Evolutionary conservation across 2,797 vertebrate species (phyloP), one percentile per base, ranked within the genome.

Genomic region (Girardinus metallicus): DNA sequence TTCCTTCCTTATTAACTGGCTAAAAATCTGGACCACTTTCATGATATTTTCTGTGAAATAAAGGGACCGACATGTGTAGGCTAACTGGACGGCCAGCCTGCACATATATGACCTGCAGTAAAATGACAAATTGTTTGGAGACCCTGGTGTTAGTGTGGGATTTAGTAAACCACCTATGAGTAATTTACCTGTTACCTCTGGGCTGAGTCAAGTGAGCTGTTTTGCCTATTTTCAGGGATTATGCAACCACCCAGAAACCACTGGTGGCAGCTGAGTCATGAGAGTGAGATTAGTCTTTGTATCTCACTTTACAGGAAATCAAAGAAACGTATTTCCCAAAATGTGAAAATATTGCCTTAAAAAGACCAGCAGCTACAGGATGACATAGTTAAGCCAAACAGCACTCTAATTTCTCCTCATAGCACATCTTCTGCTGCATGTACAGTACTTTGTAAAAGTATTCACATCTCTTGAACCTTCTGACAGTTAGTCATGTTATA

Each of bases 111-210:
- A 76, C 53, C 74, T 23, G 44, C 39, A 79, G 53, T 47, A 41
- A 78, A 73, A 74, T 73, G 29, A 76, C 44, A 44, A 81, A 44
- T 62, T 44, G 53, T 71, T 62, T 73, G 3, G 39, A 66, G 78
- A 47, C 26, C 11, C 34, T 57, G 36, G 29, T 75, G 36, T 75
- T 71, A 41, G 36, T 34, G 2, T 62, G 39, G 26, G 68, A 72
- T 51, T 49, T 49, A 79, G 49, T 36, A 72, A 34, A 60, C 43
- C 15, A 62, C n/a, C 57, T 71, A 60, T 78, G 68, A 72, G 36
- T 75, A 46, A 71, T 80, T 76, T 71, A 71, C 74, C 74, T 57
- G 74, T 29, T 71, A 60, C 51, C 64, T 75, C 64, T 23, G 64
- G 41, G 51, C 26, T 47, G 64, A 60, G 64, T 55, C 49, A 71